phyloP scores from a whole-genome alignment of 2,113 vertebrate genomes.

The Anguilla rostrata region DNA sequence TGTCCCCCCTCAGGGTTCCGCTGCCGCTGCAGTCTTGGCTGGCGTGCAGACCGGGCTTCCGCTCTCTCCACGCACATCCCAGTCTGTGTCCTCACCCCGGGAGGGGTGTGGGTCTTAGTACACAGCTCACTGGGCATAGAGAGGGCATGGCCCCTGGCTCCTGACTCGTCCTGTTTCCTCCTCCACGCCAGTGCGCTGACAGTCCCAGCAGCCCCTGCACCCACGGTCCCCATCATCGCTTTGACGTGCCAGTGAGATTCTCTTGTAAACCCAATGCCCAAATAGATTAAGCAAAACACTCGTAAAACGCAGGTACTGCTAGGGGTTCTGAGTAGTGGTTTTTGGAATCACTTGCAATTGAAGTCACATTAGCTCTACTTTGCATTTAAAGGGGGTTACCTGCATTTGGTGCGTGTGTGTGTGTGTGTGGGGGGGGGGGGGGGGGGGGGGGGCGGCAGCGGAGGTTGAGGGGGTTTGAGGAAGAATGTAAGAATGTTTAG shows the following conservation, averaged over 20 bases:
- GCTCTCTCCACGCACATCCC: neutral
- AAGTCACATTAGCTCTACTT: neutral
- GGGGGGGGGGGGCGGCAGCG: no score
- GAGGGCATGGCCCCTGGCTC: conserved; percentile 40
- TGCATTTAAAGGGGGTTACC: neutral
- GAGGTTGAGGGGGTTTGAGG: no score
- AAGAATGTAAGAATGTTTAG: neutral
- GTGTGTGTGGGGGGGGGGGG: neutral
- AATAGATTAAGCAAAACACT: conserved; percentile 35
- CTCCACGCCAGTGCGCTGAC: conserved; percentile 53
- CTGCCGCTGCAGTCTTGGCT: neutral
- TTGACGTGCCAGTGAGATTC: conserved; percentile 57
- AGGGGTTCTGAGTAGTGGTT: conserved; percentile 40
- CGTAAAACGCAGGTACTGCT: conserved; percentile 28
- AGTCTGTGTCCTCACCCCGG: neutral
- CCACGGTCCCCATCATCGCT: conserved; percentile 50
- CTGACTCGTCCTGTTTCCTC: conserved; percentile 55
- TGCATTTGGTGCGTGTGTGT: neutral
- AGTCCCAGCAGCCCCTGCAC: conserved; percentile 58
- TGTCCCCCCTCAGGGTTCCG: neutral
- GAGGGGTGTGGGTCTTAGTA: conserved; percentile 41
- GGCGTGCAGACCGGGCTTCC: neutral
- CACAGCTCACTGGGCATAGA: conserved; percentile 53
- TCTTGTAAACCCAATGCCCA: conserved; percentile 47
- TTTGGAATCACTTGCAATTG: conserved; percentile 21